Evolutionary conservation across 2,888 invertebrate genomes (phyloP), one percentile per base, ranked within the genome.

Genomic region (Agapostemon virescens): DNA sequence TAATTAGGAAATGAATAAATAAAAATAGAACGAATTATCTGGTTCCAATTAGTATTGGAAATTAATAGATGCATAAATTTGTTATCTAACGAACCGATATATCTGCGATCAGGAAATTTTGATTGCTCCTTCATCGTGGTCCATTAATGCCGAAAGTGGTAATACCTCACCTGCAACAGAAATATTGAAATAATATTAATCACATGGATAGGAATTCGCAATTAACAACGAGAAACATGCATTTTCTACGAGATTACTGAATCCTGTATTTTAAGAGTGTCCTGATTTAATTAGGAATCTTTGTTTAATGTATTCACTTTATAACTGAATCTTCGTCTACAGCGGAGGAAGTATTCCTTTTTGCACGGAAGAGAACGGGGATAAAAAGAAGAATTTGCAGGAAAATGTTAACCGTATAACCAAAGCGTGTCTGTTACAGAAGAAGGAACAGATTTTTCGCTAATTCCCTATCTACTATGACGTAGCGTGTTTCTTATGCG

Each of bases 111-210:
- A 23, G 11, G 17, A 23, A 33, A 49, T 4, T 69, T 23, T 55
- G 5, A 17, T 30, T 6, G 17, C 20, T 26, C 4, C 9, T 9
- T 30, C 42, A 23, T 6, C 20, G 17, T 26, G 11, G 40, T n/a
- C 17, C 26, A 61, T 70, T 42, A 30, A 11, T 30, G n/a, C n/a
- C 6, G 26, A 42, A n/a, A 42, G 40, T 15, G n/a, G 6, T 15
- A 42, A 45, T n/a, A 20, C 5, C 66, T 77, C 38, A 79, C 70
- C 70, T 30, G 66, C n/a, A 70, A 67, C 40, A 70, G 23, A 77
- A 58, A 63, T 63, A 36, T 63, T 55, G 33, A 20, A 36, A 77
- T 0, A 1, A 58, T n/a, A n/a, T 58, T 58, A 36, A 42, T 77
- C 13, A 23, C 6, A 49, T 9, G 7, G 5, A 7, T 4, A 55